Percentiles rank a stretch among this genome's conserved stretches.
Conservation (phyloP, 2,797 vertebrate genomes). For the Petrocephalus sullivani region DNA sequence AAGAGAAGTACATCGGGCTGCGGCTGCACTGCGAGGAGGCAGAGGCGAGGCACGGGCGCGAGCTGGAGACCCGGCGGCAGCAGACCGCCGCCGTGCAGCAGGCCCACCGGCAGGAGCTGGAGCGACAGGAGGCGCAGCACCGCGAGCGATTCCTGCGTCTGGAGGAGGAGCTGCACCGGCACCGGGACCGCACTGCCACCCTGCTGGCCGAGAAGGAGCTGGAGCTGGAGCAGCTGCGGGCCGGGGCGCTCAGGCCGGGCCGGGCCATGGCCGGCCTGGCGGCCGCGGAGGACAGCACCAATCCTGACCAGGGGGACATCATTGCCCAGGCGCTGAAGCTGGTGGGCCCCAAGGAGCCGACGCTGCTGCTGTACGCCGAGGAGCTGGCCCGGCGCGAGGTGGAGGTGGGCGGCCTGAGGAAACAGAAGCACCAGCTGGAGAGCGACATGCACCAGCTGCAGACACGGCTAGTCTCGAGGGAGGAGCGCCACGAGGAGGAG, state of each 20-base stretch:
- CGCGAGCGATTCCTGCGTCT: constrained; percentile 69
- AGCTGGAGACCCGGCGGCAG: constrained; percentile 62
- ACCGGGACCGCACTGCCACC: constrained; percentile 79
- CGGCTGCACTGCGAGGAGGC: constrained; percentile 70
- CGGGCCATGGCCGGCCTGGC: constrained; percentile 9
- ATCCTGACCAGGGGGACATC: constrained; percentile 39
- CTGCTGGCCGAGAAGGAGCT: constrained; percentile 85
- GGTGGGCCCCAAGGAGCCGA: constrained; percentile 62
- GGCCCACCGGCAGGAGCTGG: constrained; percentile 72
- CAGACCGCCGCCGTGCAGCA: constrained; percentile 61
- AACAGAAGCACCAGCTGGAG: constrained; percentile 75
- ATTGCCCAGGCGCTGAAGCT: constrained; percentile 51
- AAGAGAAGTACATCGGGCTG: constrained; percentile 81
- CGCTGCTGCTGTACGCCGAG: constrained; percentile 82
- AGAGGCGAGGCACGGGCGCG: constrained; percentile 53
- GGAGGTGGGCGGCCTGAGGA: constrained; percentile 66
- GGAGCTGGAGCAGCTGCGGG: constrained; percentile 76
- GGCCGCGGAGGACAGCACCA: background rate
- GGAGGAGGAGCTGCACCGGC: constrained; percentile 85
- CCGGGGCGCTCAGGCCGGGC: constrained; percentile 36
- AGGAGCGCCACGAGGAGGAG: constrained; percentile 70
- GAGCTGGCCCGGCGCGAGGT: constrained; percentile 86
- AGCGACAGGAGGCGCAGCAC: constrained; percentile 62
- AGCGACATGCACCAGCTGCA: constrained; percentile 70
- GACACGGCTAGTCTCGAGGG: constrained; percentile 62